Percentiles rank a stretch among this genome's conserved stretches.
Evolutionary conservation across 2,888 invertebrate genomes (phyloP).

Genomic region (Xanthorhoe designata): DNA sequence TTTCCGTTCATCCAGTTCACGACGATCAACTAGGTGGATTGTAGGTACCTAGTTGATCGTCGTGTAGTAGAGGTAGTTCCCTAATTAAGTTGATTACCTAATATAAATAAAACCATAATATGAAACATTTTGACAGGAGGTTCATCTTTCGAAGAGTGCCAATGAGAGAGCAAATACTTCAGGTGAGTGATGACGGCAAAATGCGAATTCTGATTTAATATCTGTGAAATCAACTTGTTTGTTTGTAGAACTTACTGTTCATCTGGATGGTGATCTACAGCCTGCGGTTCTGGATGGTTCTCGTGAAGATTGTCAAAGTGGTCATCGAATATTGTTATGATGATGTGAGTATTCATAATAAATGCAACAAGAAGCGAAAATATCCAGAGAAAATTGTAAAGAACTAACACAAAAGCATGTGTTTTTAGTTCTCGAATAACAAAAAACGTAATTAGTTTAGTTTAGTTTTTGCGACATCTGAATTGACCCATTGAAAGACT

Average conservation of each 20-base stretch:
- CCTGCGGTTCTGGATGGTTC: conserved; percentile 72
- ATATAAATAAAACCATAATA: neutral
- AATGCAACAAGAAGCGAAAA: neutral
- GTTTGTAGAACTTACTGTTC: conserved; percentile 71
- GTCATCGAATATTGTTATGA: conserved; percentile 66
- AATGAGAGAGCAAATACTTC: conserved; percentile 72
- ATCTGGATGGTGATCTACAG: conserved; percentile 80
- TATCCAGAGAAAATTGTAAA: too few species aligned
- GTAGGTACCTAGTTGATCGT: too few species aligned
- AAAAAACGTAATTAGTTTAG: too few species aligned
- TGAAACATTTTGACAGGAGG: conserved; percentile 45
- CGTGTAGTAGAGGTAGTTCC: too few species aligned
- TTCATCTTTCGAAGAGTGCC: conserved; percentile 75
- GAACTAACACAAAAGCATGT: too few species aligned
- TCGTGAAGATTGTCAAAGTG: conserved; percentile 65
- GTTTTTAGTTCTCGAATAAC: neutral
- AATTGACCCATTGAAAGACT: too few species aligned
- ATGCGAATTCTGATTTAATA: neutral
- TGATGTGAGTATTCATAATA: conserved; percentile 51
- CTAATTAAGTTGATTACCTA: too few species aligned
- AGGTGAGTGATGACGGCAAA: conserved; percentile 54
- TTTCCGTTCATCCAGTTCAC: too few species aligned
- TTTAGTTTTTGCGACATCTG: too few species aligned
- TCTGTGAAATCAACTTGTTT: neutral
- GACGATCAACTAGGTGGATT: too few species aligned